Conservation (phyloP, 2,797 vertebrate species). For the Liparis tanakae region DNA sequence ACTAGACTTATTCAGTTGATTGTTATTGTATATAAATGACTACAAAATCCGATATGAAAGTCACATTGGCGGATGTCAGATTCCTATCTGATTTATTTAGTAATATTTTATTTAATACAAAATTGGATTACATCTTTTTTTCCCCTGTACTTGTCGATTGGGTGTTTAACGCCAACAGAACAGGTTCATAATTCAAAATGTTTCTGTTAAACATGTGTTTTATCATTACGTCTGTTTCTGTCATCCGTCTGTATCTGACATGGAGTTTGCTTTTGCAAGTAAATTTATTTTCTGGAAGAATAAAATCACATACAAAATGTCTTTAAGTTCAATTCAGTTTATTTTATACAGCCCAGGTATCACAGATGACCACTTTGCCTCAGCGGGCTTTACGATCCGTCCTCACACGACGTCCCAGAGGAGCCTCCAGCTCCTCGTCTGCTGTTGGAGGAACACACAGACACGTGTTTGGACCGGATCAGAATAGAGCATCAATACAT, state of each 20-base stretch:
- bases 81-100: slow-evolving; percentile 6
- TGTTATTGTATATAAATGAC: background rate
- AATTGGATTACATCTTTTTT: background rate
- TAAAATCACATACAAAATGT: background rate
- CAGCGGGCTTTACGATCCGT: no score
- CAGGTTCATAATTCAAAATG: background rate
- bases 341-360: no score
- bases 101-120: background rate
- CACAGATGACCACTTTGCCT: no score
- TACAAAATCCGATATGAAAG: background rate
- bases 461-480: no score
- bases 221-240: background rate
- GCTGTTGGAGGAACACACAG: no score
- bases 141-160: no score
- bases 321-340: no score
- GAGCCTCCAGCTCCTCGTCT: no score
- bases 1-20: background rate
- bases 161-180: background rate
- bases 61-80: slow-evolving; percentile 4
- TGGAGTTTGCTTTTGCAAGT: background rate
- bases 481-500: no score
- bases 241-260: background rate
- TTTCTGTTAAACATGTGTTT: background rate
- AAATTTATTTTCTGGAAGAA: background rate
- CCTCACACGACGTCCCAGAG: no score